phyloP scores from a whole-genome alignment of 2,113 vertebrate species.

The Archilochus colubris region DNA sequence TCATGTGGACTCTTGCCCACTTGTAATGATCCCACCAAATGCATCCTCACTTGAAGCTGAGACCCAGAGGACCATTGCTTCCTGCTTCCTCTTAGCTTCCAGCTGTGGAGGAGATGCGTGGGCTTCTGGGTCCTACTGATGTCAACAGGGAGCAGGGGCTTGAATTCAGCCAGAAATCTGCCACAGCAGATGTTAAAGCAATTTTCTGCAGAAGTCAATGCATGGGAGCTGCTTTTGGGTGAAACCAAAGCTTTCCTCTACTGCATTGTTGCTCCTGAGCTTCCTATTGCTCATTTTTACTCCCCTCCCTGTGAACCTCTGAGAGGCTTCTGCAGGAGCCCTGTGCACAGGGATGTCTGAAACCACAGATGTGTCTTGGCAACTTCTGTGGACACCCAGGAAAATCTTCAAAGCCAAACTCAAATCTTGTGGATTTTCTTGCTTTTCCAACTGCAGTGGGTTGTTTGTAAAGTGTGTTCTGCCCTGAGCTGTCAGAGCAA shows the following conservation, averaged over 20 bases:
- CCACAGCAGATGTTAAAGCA: neutral
- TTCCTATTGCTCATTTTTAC: neutral
- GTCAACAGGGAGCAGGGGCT: neutral
- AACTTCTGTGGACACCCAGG: neutral
- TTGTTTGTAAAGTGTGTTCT: neutral
- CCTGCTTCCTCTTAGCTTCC: conserved; percentile 24
- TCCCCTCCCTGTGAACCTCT: neutral
- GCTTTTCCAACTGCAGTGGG: neutral
- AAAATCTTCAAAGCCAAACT: neutral
- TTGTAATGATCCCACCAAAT: conserved; percentile 28
- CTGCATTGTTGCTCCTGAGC: neutral
- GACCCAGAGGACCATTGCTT: neutral
- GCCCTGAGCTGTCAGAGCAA: neutral
- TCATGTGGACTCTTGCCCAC: neutral
- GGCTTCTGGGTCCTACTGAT: neutral
- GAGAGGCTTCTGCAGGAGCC: neutral
- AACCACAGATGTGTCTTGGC: neutral
- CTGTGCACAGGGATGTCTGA: fast-evolving
- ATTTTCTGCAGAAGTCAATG: neutral
- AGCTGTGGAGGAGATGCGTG: neutral
- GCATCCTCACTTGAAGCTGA: neutral
- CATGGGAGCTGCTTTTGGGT: neutral
- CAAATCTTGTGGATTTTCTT: neutral
- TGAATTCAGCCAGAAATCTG: neutral
- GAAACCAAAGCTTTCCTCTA: neutral